These are phyloP conservation scores for Aurelia sp. DNA, from an alignment of 30 jellyfish, hydroid and myxozoan genomes.

Conservation along the genomic window DNA sequence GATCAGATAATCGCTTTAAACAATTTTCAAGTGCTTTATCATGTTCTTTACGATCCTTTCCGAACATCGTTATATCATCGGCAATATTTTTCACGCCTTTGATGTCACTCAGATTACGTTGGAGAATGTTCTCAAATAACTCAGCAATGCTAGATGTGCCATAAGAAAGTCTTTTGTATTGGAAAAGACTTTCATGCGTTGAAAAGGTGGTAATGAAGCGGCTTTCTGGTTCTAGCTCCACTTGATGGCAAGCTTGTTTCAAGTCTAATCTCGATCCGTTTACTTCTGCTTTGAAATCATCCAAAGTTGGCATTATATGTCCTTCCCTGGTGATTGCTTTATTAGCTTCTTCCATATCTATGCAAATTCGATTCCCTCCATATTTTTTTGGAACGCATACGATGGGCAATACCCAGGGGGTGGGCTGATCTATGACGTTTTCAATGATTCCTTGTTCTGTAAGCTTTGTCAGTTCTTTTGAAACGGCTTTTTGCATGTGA, in stretches of 20 bases:
- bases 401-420: conserved; percentile 35
- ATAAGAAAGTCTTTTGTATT: conserved; percentile 34
- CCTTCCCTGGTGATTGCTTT: conserved; percentile 26
- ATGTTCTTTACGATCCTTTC: conserved; percentile 24
- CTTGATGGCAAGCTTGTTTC: conserved; percentile 23
- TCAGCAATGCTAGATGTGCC: conserved; percentile 59
- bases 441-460: conserved; percentile 46
- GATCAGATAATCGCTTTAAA: neutral
- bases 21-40: conserved; percentile 29
- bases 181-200: conserved; percentile 22
- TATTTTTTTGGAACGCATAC: conserved; percentile 26
- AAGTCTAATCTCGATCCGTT: conserved; percentile 39
- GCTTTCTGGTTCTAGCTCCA: conserved; percentile 25
- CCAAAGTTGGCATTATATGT: conserved; percentile 37
- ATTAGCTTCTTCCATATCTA: conserved; percentile 37
- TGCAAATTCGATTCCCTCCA: conserved; percentile 21
- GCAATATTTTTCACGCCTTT: conserved; percentile 53
- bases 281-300: conserved; percentile 37
- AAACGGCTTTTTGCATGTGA: conserved; percentile 46
- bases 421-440: conserved; percentile 30
- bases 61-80: conserved; percentile 48
- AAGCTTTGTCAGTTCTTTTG: conserved; percentile 42
- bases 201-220: conserved; percentile 14
- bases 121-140: conserved; percentile 39
- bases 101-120: conserved; percentile 29